These are phyloP conservation scores for Xiphophorus hellerii DNA, from an alignment of 2,113 vertebrate species.

Conservation along the genomic window DNA sequence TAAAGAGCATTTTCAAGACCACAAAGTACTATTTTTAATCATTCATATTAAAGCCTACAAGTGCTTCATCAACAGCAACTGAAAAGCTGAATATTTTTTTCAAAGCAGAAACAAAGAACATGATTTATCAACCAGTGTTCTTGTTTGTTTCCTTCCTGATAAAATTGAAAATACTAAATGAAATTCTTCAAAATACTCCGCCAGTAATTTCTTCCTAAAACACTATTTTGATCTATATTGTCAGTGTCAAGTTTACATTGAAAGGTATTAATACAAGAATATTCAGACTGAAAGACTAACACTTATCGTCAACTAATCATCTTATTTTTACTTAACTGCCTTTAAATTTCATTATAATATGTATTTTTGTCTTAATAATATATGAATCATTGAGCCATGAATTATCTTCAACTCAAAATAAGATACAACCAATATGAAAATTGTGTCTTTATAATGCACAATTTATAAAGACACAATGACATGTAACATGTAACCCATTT, in stretches of 20 bases:
- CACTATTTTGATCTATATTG: not conserved
- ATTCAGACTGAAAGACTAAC: not conserved
- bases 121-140: too few relatives aligned
- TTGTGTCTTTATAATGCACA: not conserved
- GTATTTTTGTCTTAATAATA: not conserved
- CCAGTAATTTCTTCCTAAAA: not conserved
- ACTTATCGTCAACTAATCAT: not conserved
- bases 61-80: too few relatives aligned
- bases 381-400: not conserved
- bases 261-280: not conserved
- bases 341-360: not conserved
- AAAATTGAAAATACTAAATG: too few relatives aligned
- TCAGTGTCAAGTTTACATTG: not conserved
- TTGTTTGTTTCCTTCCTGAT: too few relatives aligned
- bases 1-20: not conserved
- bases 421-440: not conserved
- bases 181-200: too few relatives aligned
- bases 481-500: not conserved
- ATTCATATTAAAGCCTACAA: too few relatives aligned
- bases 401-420: not conserved
- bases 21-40: too few relatives aligned
- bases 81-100: too few relatives aligned
- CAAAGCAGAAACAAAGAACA: too few relatives aligned
- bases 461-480: too few relatives aligned
- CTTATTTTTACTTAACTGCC: not conserved